Base-by-base conservation (phyloP, 2,113 vertebrate species). In the Coptodon rendalli region DNA sequence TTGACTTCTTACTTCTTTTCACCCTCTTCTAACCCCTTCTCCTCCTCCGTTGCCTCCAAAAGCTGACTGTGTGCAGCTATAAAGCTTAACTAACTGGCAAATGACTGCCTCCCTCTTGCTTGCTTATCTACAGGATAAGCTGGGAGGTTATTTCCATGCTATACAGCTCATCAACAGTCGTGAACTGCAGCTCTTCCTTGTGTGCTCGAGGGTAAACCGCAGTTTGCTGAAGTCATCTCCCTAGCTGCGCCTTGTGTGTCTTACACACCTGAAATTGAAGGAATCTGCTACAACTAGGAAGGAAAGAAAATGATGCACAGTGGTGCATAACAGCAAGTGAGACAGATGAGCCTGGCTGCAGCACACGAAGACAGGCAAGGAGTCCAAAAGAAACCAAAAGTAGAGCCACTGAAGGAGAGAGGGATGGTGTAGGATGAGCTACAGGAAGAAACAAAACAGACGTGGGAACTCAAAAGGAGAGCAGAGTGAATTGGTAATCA, bases 61-160 rank as follows among this genome's bases (percentile, higher is more conserved):
- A 57, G 50, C 71, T 59, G 80, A 89, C 73, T 80, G 54, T 61
- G 80, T 88, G 85, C 80, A 48, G 90, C 93, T 56, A 92, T 91
- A 92, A 94, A 93, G 89, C 93, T 93, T 91, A 92, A 94, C 90
- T 91, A 89, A 91, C 88, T 93, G 92, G 91, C 83, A 94, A 95
- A 94, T 81, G 84, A 79, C 89, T 85, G 82, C 56, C 76, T 57
- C 86, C 81, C 79, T 63, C 53, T 40, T 78, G 61, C 85, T 76
- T 87, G 73, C 89, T 86, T 92, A 93, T 92, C 89, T 73, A 27
- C 84, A 83, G 85, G 80, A 91, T 90, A 86, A 90, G 91, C 90
- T 80, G 71, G 68, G 82, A 90, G 91, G 93, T 92, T 90, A 89
- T 94, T 94, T 94, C 81, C 80, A 87, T 83, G 80, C 86, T 85